Evolutionary conservation across 1,140 invertebrate genomes (phyloP).

Genomic region (Microplitis mediator): DNA sequence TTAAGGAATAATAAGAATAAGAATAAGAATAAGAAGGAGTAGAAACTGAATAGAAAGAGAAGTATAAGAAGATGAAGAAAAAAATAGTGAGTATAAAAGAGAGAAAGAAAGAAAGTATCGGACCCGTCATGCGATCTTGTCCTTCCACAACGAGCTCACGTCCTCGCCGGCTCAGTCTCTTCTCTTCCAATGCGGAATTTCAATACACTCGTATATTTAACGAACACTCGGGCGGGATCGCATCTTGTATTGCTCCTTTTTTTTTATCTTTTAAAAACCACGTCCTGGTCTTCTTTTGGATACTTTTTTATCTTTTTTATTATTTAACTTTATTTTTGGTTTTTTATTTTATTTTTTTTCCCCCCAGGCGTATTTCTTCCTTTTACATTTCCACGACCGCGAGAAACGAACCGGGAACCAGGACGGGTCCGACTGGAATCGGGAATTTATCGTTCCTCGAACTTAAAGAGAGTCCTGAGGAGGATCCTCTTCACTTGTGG

Average conservation of each 20-base stretch:
- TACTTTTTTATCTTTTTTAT: constrained; percentile 14
- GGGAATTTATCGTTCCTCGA: constrained; percentile 50
- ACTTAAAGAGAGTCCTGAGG: constrained; percentile 23
- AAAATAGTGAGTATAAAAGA: neutral
- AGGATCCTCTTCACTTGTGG: neutral
- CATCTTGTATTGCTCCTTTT: constrained; percentile 12
- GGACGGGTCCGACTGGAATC: constrained; percentile 36
- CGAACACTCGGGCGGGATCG: constrained; percentile 42
- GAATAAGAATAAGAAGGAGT: neutral
- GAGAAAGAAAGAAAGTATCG: constrained; percentile 32
- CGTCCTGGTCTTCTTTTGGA: constrained; percentile 3
- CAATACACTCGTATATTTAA: constrained; percentile 57
- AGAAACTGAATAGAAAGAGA: constrained; percentile 2
- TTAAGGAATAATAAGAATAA: neutral
- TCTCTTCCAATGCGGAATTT: constrained; percentile 44
- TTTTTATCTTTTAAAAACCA: constrained; percentile 20
- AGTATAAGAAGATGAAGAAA: neutral
- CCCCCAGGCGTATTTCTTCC: constrained; percentile 24
- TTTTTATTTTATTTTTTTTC: constrained; percentile 26
- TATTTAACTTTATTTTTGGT: neutral
- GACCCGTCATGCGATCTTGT: constrained; percentile 52
- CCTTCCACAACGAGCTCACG: constrained; percentile 50
- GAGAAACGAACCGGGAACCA: constrained; percentile 12
- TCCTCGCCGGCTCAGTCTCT: constrained; percentile 42
- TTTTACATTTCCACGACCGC: constrained; percentile 42